Evolutionary conservation across 2,888 invertebrate genomes (phyloP), one percentile per base, ranked within the genome.

Genomic region (Agonopterix heracliana): DNA sequence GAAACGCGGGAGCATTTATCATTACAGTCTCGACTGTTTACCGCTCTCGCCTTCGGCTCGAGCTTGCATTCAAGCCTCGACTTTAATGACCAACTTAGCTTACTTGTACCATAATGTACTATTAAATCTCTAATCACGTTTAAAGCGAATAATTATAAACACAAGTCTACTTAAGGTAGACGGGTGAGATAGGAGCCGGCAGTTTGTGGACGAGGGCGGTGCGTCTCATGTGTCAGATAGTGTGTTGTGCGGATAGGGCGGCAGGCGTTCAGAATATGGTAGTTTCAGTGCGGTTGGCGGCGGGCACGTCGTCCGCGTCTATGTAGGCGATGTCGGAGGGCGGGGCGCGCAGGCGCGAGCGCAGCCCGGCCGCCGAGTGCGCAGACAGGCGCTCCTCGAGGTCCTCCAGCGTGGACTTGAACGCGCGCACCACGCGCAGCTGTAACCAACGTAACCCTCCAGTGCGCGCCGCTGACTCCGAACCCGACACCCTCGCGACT

Each of bases 351-450:
- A 83, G 94, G 79, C 94, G 92, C 90, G 94, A 94, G 91, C 95
- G 95, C 90, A 96, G 93, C 86, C 96, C 96, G 89, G 96, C 96
- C 89, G 96, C 94, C 92, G 97, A 97, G 93, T 98, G 98, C 89
- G 98, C 94, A 88, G 98, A 98, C 89, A 98, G 96, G 77, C 98
- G 95, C 91, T 99, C 99, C 91, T 97, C 98, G 91, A 99, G 92
- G 92, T 99, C 99, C 93, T 99, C 99, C 93, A 99, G 93, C 82
- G 95, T 98, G 79, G 98, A 98, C 92, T 96, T 98, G 96, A 99
- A 99, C 87, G 99, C 99, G 92, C 98, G 96, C 91, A 99, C 98
- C 91, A 99, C 99, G 91, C 99, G 97, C 92, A 99, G 95, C 99
- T 99, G 98, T 92, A 96, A 96, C 92, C 91, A 74, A 68, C 44